phyloP scores from a whole-genome alignment of 1,140 invertebrate species.

The Hylaeus anthracinus region DNA sequence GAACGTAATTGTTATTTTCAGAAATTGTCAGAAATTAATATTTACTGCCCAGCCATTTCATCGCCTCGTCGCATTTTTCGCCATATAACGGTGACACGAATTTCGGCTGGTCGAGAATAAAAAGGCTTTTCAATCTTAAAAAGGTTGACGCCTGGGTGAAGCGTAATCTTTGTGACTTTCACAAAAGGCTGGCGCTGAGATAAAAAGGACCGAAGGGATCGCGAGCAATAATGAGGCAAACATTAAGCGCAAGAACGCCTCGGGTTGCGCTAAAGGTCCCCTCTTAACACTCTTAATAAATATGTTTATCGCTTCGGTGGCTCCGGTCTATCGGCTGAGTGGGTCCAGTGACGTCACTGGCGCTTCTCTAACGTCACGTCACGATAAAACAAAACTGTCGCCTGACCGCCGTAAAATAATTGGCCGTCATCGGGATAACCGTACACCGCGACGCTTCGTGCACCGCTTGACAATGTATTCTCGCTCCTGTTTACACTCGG shows the following conservation, averaged over 20 bases:
- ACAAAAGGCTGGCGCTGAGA: conserved; percentile 19
- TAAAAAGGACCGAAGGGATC: conserved; percentile 46
- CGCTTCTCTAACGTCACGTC: conserved; percentile 70
- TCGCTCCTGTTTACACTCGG: conserved; percentile 24
- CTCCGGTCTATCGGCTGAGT: conserved; percentile 71
- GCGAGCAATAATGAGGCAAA: conserved; percentile 51
- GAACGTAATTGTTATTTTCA: no score
- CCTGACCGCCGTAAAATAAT: conserved; percentile 46
- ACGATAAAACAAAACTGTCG: conserved; percentile 70
- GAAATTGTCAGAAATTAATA: no score
- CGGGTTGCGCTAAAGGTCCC: conserved; percentile 58
- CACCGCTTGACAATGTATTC: conserved; percentile 35
- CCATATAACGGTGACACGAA: no score
- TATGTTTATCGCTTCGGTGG: conserved; percentile 70
- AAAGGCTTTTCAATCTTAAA: no score
- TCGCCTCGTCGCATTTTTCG: no score
- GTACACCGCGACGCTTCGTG: neutral
- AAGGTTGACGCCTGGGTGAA: neutral
- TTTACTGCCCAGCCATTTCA: no score
- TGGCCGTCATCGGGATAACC: conserved; percentile 36
- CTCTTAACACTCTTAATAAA: conserved; percentile 71
- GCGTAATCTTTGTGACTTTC: neutral
- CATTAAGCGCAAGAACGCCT: conserved; percentile 62
- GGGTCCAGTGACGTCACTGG: conserved; percentile 71
- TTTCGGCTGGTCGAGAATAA: no score